A percentile compares a stretch with the other conserved stretches of the same genome.
These are phyloP conservation scores for Oxygymnocypris stewartii DNA, from an alignment of 2,113 vertebrate genomes.

Conservation along the genomic window DNA sequence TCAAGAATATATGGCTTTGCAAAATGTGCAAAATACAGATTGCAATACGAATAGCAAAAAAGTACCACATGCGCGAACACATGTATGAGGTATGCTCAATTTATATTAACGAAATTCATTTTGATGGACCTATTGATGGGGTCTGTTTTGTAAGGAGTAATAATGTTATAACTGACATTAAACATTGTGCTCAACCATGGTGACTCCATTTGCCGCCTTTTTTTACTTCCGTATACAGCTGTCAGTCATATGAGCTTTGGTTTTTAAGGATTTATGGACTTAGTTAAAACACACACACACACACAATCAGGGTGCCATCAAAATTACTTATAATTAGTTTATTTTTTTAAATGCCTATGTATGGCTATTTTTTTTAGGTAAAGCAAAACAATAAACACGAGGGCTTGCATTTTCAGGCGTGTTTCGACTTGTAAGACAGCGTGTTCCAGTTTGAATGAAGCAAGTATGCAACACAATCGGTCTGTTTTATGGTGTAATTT, in stretches of 20 bases:
- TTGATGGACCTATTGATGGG: not conserved
- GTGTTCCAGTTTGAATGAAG: not conserved
- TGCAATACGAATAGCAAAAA: not conserved
- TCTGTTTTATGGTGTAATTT: constrained; percentile 9
- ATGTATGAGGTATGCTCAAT: not conserved
- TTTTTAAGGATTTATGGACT: not conserved
- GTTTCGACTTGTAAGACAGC: constrained; percentile 21
- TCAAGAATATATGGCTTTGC: not conserved
- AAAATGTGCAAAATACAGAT: not conserved
- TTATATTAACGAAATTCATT: not conserved
- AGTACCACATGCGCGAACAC: not conserved
- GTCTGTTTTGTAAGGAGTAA: not conserved
- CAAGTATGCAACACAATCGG: not conserved
- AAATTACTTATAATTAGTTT: not conserved
- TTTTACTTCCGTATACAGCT: constrained; percentile 52
- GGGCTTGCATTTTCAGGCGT: constrained; percentile 13
- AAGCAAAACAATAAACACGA: not conserved
- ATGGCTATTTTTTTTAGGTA: not conserved
- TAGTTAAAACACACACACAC: not conserved
- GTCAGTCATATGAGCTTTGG: not conserved
- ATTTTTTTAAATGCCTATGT: not conserved
- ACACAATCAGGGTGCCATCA: not conserved
- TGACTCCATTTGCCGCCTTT: constrained; percentile 55
- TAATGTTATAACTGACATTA: not conserved
- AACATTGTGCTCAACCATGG: not conserved